phyloP scores from a whole-genome alignment of 1,140 invertebrate species.

The Wiebesia pumilae region DNA sequence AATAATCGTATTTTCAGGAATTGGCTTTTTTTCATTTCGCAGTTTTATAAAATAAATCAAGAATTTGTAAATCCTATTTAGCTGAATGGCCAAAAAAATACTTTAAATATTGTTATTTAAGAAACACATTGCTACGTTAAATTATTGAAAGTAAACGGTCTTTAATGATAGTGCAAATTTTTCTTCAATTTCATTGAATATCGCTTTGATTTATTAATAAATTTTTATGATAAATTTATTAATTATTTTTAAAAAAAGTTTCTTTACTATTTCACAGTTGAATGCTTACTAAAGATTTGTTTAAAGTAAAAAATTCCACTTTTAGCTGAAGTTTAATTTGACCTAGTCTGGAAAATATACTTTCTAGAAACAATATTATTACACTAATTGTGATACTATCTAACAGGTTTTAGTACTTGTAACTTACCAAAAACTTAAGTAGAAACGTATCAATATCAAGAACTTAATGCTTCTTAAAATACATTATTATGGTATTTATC shows the following conservation, averaged over 20 bases:
- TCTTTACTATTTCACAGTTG: not conserved
- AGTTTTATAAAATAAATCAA: not conserved
- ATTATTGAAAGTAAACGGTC: not conserved
- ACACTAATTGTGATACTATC: not conserved
- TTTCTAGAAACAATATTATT: not conserved
- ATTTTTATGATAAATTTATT: not conserved
- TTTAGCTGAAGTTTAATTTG: not conserved
- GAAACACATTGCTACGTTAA: not conserved
- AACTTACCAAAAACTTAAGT: too few relatives aligned
- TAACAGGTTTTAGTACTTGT: too few relatives aligned
- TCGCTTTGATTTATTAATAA: not conserved
- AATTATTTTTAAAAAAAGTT: too few relatives aligned
- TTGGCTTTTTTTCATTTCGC: not conserved
- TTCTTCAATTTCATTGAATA: not conserved
- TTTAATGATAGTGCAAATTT: not conserved
- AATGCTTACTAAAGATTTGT: not conserved
- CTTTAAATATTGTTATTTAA: not conserved
- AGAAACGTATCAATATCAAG: too few relatives aligned
- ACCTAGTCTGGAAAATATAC: not conserved
- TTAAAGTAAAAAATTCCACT: not conserved
- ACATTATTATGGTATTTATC: too few relatives aligned
- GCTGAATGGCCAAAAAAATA: not conserved
- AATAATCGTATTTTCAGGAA: not conserved
- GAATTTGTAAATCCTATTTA: not conserved
- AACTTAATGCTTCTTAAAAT: too few relatives aligned